These are phyloP conservation scores for Helleia helle DNA, from an alignment of 2,888 invertebrate genomes.

Conservation along the genomic window DNA sequence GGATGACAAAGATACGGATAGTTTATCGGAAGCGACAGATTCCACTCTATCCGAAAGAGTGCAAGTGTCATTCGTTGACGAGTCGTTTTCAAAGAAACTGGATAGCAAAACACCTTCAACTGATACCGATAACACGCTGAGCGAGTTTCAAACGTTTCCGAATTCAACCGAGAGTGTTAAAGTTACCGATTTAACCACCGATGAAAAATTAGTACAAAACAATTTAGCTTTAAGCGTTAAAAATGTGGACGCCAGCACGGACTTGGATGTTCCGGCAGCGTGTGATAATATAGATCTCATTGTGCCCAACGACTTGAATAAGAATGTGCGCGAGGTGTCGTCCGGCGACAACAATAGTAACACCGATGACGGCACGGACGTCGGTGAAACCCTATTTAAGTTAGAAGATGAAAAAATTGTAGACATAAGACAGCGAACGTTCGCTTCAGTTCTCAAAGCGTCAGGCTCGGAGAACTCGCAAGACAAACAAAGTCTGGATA, in stretches of 20 bases:
- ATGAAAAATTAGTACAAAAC: conserved; percentile 67
- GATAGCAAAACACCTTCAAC: conserved; percentile 65
- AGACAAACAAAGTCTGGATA: conserved; percentile 57
- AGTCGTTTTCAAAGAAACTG: conserved; percentile 58
- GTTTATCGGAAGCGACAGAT: conserved; percentile 55
- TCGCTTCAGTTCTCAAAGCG: conserved; percentile 59
- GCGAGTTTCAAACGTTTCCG: conserved; percentile 60
- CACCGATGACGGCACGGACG: conserved; percentile 23
- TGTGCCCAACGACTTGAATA: conserved; percentile 55
- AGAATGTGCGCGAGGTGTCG: conserved; percentile 24
- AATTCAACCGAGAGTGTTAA: conserved; percentile 29
- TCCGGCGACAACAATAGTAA: conserved; percentile 14
- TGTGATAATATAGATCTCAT: conserved; percentile 58
- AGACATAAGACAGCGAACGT: conserved; percentile 50
- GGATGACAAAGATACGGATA: conserved; percentile 43
- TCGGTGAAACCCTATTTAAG: conserved; percentile 20
- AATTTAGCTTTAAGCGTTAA: conserved; percentile 60
- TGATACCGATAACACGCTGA: conserved; percentile 61
- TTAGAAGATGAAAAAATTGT: conserved; percentile 30
- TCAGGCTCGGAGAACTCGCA: conserved; percentile 58
- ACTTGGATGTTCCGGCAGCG: conserved; percentile 32
- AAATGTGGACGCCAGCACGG: conserved; percentile 33
- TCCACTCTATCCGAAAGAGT: conserved; percentile 62
- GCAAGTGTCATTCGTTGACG: conserved; percentile 61
- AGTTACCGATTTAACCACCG: conserved; percentile 65